Evolutionary conservation across 1,140 invertebrate genomes (phyloP).

Genomic region (Hestina assimilis): DNA sequence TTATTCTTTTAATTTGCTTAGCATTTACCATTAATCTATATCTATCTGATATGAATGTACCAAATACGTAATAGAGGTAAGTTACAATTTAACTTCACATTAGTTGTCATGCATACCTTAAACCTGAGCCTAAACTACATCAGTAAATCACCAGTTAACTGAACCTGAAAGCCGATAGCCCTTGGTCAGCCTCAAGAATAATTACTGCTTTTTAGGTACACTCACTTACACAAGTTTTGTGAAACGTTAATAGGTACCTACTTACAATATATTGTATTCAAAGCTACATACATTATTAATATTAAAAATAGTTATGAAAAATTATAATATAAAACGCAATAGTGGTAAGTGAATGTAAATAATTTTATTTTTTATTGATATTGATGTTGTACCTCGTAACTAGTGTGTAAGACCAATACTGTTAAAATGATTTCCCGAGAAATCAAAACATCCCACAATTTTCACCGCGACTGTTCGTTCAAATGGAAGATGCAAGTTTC

Average conservation of each 20-base stretch:
- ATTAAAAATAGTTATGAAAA: no score
- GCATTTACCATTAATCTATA: no score
- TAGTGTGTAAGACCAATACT: background rate
- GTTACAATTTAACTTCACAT: constrained; percentile 1
- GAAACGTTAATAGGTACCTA: background rate
- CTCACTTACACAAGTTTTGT: constrained; percentile 32
- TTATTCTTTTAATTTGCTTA: no score
- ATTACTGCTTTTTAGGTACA: constrained; percentile 38
- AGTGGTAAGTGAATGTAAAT: background rate
- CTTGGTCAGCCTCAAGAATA: constrained; percentile 53
- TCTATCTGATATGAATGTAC: background rate
- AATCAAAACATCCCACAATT: background rate
- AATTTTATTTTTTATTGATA: background rate
- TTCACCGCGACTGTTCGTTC: constrained; percentile 9
- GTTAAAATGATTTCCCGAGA: background rate
- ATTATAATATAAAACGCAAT: background rate
- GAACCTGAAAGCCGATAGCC: constrained; percentile 60
- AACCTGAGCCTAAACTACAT: constrained; percentile 32
- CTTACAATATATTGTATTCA: background rate
- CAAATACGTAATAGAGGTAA: background rate
- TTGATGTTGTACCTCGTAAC: background rate
- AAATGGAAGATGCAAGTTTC: constrained; percentile 17
- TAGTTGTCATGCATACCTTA: constrained; percentile 7
- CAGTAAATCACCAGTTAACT: constrained; percentile 57
- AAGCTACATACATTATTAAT: no score